These are phyloP conservation scores for Synanthedon myopaeformis DNA, from an alignment of 2,888 invertebrate species.

Conservation along the genomic window DNA sequence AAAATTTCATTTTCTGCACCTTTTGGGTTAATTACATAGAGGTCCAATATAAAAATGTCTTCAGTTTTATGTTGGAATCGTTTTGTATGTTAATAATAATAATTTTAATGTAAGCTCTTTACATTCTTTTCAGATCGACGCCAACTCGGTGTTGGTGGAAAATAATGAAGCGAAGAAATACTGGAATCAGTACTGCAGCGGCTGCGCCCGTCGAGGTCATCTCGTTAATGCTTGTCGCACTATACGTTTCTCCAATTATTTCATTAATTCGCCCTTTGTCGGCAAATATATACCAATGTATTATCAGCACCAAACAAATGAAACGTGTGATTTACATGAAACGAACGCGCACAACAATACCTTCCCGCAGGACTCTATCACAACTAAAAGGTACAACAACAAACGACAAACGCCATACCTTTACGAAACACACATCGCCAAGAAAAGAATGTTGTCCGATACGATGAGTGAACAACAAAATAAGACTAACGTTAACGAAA, in stretches of 20 bases:
- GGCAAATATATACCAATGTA: conserved; percentile 36
- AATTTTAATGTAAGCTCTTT: neutral
- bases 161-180: conserved; percentile 35
- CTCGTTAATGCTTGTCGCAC: conserved; percentile 50
- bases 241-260: conserved; percentile 47
- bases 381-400: neutral
- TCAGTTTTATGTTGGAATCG: no score
- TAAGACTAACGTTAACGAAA: conserved; percentile 14
- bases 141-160: conserved; percentile 40
- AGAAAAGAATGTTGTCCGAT: conserved; percentile 29
- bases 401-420: conserved; percentile 47
- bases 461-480: conserved; percentile 15
- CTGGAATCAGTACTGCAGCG: conserved; percentile 61
- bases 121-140: conserved; percentile 44
- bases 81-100: no score
- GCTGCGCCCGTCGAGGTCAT: conserved; percentile 69
- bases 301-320: neutral
- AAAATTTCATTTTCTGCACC: no score
- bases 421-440: conserved; percentile 38
- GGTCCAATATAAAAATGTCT: no score
- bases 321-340: no score
- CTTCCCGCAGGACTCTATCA: conserved; percentile 13
- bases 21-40: no score
- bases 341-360: conserved; percentile 8
- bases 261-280: conserved; percentile 51